phyloP scores from a whole-genome alignment of 1,140 invertebrate genomes.

The Camponotus floridanus region DNA sequence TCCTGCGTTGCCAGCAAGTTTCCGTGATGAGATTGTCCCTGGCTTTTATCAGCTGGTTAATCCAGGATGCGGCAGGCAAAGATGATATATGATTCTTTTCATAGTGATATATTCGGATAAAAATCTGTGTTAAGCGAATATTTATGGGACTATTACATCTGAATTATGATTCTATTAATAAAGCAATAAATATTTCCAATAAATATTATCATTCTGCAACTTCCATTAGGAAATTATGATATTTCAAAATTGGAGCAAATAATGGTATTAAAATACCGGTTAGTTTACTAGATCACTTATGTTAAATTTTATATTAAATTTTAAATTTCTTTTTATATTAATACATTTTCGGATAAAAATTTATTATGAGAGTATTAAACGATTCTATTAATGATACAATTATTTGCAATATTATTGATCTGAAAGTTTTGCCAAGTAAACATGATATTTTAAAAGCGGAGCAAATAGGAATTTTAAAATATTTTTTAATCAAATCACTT shows the following conservation, averaged over 20 bases:
- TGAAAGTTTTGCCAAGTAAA: neutral
- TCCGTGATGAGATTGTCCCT: constrained; percentile 18
- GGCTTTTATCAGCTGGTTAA: constrained; percentile 11
- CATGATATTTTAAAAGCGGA: neutral
- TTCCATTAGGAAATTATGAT: too few relatives aligned
- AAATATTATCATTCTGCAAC: too few relatives aligned
- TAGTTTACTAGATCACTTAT: too few relatives aligned
- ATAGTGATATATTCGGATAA: neutral
- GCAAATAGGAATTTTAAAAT: neutral
- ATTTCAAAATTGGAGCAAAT: too few relatives aligned
- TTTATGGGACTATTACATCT: neutral
- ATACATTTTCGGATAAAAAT: too few relatives aligned
- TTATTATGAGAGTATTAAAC: too few relatives aligned
- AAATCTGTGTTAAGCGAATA: neutral
- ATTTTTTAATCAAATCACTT: neutral
- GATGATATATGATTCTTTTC: constrained; percentile 18
- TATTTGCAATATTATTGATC: neutral
- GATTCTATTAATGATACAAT: neutral
- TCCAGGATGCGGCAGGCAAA: neutral
- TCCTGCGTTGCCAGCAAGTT: constrained; percentile 27
- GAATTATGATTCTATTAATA: neutral
- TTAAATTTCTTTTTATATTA: too few relatives aligned
- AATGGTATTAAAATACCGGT: too few relatives aligned
- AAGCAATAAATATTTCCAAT: too few relatives aligned
- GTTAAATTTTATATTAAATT: too few relatives aligned